A percentile compares a stretch with the other conserved stretches of the same genome.
Conservation (phyloP, 1,140 invertebrate genomes). For the Streblospio benedicti region DNA sequence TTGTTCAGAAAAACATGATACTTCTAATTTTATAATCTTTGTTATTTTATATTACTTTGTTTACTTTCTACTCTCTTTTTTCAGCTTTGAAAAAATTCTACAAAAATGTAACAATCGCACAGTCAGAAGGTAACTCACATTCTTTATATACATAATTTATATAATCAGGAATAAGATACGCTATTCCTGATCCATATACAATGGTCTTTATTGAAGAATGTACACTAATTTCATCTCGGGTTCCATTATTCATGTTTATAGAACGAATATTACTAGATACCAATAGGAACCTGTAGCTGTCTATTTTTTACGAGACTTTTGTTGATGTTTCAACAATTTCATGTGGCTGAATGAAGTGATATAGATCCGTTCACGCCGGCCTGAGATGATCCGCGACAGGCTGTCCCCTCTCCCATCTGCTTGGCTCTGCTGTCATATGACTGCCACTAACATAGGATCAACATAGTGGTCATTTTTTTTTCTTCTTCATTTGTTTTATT, state of each 20-base stretch:
- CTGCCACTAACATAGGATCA: too few relatives aligned
- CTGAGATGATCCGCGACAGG: too few relatives aligned
- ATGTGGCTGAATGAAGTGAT: too few relatives aligned
- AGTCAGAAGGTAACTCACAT: conserved; percentile 39
- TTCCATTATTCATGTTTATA: neutral
- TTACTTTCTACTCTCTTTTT: conserved; percentile 6
- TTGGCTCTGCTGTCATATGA: too few relatives aligned
- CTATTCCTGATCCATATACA: neutral
- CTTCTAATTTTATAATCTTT: too few relatives aligned
- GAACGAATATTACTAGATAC: neutral
- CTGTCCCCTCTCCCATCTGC: too few relatives aligned
- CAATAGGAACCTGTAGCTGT: neutral
- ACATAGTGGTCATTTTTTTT: too few relatives aligned
- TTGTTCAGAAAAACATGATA: too few relatives aligned
- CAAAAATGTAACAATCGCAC: conserved; percentile 58
- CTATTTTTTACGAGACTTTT: neutral
- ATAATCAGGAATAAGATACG: neutral
- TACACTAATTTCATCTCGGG: neutral
- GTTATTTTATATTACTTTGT: too few relatives aligned
- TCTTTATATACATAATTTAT: neutral
- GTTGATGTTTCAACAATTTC: too few relatives aligned
- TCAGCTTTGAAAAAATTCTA: conserved; percentile 54
- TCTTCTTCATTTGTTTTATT: too few relatives aligned
- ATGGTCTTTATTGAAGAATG: neutral
- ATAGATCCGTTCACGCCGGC: too few relatives aligned